Evolutionary conservation across 2,113 vertebrate species (phyloP).

Genomic region (Vombatus ursinus): DNA sequence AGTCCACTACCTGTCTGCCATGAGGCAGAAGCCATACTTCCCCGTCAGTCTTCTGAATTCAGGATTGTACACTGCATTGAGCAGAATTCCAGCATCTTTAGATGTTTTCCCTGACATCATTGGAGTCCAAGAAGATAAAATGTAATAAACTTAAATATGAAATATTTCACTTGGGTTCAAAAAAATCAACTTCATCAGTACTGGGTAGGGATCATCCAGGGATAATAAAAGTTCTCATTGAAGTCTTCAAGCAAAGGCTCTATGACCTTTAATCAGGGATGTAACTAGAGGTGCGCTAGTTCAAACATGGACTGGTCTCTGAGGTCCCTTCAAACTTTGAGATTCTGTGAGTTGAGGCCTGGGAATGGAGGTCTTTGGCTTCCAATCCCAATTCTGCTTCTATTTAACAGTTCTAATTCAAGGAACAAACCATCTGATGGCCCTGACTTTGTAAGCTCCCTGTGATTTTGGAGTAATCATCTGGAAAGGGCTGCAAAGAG

Average conservation of each 20-base stretch:
- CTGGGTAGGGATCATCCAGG: background rate
- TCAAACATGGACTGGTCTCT: background rate
- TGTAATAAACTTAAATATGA: background rate
- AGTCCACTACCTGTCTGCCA: background rate
- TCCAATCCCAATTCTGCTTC: background rate
- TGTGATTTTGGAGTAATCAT: background rate
- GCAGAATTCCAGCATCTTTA: background rate
- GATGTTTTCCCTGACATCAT: background rate
- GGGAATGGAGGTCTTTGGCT: background rate
- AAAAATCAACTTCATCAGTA: background rate
- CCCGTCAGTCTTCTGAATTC: background rate
- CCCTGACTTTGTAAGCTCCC: background rate
- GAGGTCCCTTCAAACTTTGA: background rate
- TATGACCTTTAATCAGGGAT: background rate
- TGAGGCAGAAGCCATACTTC: background rate
- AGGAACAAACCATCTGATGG: background rate
- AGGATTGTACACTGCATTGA: background rate
- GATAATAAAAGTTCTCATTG: background rate
- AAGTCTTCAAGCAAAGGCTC: background rate
- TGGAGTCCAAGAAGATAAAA: background rate
- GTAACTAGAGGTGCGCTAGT: background rate
- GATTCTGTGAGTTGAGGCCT: background rate
- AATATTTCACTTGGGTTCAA: background rate
- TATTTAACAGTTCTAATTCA: background rate
- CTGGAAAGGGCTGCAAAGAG: background rate